phyloP scores from a whole-genome alignment of 2,797 vertebrate genomes.

The Arnoldichthys spilopterus region DNA sequence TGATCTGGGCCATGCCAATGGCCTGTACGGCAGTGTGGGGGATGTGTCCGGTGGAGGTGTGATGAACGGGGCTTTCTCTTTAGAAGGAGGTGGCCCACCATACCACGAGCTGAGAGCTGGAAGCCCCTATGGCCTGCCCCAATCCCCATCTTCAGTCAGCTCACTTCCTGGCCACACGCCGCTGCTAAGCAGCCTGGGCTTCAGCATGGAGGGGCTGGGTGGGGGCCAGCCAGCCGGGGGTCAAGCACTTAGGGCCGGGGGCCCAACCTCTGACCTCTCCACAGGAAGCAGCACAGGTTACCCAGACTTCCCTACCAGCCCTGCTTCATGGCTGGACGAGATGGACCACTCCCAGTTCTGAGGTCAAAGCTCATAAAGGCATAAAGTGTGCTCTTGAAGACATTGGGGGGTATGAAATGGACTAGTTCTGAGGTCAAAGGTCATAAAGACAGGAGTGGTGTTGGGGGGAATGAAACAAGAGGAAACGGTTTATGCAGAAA shows the following conservation, averaged over 20 bases:
- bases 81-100: constrained; percentile 89
- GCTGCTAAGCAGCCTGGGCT: constrained; percentile 92
- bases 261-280: constrained; percentile 96
- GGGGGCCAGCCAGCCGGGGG: constrained; percentile 88
- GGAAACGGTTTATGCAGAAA: not conserved
- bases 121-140: constrained; percentile 94
- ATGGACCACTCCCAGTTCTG: constrained; percentile 99
- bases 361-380: constrained; percentile 45
- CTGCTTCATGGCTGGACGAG: constrained; percentile 97
- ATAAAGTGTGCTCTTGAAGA: constrained; percentile 4
- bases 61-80: constrained; percentile 89
- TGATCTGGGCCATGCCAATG: constrained; percentile 89
- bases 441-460: not conserved
- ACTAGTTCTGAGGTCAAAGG: constrained; percentile 9
- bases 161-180: constrained; percentile 92
- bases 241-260: constrained; percentile 91
- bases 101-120: constrained; percentile 93
- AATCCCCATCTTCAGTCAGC: constrained; percentile 94
- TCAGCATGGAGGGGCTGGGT: constrained; percentile 89
- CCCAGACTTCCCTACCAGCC: constrained; percentile 98
- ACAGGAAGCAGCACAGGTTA: constrained; percentile 98
- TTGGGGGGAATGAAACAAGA: not conserved
- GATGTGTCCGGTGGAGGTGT: constrained; percentile 84
- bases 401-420: not conserved
- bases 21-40: constrained; percentile 87